These are phyloP conservation scores for Oxytorus armatus DNA, from an alignment of 2,888 invertebrate genomes.

Conservation along the genomic window DNA sequence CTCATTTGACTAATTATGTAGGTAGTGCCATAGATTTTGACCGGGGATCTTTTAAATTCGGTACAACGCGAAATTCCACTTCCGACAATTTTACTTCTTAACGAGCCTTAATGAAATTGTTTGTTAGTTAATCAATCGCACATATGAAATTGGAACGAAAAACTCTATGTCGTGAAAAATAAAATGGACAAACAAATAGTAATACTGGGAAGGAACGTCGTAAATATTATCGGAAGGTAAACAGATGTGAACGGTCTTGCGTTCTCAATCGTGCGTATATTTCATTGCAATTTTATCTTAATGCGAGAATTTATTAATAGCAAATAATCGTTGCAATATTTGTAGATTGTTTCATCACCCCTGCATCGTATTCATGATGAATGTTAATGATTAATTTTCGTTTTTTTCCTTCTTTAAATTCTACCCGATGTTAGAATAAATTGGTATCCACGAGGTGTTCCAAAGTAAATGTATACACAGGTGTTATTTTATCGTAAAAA, in stretches of 20 bases:
- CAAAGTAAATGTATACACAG: background rate
- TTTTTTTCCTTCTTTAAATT: constrained; percentile 8
- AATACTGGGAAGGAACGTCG: constrained; percentile 5
- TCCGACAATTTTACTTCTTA: too few relatives aligned
- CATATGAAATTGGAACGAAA: background rate
- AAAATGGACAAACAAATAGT: background rate
- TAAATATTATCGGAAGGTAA: constrained; percentile 43
- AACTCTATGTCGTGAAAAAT: constrained; percentile 5
- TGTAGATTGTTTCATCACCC: constrained; percentile 61
- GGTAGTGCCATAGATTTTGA: too few relatives aligned
- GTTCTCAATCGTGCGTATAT: constrained; percentile 36
- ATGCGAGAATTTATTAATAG: constrained; percentile 64
- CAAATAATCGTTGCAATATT: constrained; percentile 58
- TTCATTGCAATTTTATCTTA: constrained; percentile 53
- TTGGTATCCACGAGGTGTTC: background rate
- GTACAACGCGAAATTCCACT: too few relatives aligned
- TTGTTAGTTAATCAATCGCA: too few relatives aligned
- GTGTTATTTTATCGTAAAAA: background rate
- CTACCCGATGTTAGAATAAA: background rate
- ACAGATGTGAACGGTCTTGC: constrained; percentile 39
- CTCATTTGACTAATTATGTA: too few relatives aligned
- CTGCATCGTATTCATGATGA: constrained; percentile 24
- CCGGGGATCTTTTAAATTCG: too few relatives aligned
- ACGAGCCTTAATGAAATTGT: too few relatives aligned
- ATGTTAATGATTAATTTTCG: constrained; percentile 39